These are phyloP conservation scores for Drosophila mulleri DNA, from an alignment of 2,888 invertebrate genomes.

Conservation along the genomic window DNA sequence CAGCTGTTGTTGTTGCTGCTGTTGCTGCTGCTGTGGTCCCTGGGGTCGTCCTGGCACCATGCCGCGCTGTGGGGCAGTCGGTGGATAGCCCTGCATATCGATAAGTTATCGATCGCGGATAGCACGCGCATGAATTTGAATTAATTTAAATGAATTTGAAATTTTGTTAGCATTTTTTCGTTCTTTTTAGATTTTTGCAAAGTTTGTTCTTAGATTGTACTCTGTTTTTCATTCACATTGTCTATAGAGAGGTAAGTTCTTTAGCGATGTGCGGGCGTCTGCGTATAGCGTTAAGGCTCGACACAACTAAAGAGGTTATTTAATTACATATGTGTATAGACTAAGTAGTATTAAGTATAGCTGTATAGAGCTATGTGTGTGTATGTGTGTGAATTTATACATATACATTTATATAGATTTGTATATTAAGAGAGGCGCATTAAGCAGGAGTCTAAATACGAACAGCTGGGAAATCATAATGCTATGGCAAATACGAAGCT, in stretches of 20 bases:
- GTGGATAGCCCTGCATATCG: constrained; percentile 80
- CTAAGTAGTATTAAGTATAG: background rate
- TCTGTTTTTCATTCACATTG: constrained; percentile 79
- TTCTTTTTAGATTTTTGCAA: constrained; percentile 55
- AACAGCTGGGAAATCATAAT: constrained; percentile 63
- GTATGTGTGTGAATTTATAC: constrained; percentile 26
- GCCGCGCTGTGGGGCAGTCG: constrained; percentile 76
- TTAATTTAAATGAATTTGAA: constrained; percentile 79
- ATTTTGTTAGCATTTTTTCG: constrained; percentile 72
- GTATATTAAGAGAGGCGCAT: constrained; percentile 33
- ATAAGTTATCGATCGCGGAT: constrained; percentile 37
- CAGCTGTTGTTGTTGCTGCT: constrained; percentile 87
- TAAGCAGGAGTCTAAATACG: constrained; percentile 51
- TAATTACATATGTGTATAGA: constrained; percentile 17
- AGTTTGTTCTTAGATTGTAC: constrained; percentile 63
- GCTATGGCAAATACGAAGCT: constrained; percentile 73
- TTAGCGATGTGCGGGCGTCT: constrained; percentile 60
- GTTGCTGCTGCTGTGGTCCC: constrained; percentile 85
- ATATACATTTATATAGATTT: background rate
- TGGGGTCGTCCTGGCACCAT: constrained; percentile 80
- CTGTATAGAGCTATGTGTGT: constrained; percentile 6
- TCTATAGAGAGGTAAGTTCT: constrained; percentile 62
- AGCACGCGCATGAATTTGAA: constrained; percentile 73
- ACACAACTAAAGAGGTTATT: constrained; percentile 59
- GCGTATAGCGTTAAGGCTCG: constrained; percentile 52